A percentile compares a stretch with the other conserved stretches of the same genome.
Conservation (phyloP, 2,113 vertebrate species). For the Tupaia tana region DNA sequence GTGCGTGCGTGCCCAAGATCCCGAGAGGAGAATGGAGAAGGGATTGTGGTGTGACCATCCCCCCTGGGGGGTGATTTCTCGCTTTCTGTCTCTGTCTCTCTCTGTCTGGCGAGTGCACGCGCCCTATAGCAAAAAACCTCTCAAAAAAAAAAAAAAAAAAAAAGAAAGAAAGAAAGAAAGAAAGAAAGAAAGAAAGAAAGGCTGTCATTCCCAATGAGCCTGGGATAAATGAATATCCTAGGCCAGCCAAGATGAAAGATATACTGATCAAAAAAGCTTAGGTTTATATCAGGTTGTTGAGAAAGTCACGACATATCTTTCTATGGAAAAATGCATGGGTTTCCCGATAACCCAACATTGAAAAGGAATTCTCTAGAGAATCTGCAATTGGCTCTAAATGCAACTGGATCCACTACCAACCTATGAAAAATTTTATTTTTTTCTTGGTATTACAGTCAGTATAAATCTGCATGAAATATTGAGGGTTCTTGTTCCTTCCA, state of each 20-base stretch:
- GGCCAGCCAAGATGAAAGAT: background rate
- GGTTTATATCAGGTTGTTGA: background rate
- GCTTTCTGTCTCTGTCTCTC: too few species aligned
- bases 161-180: too few species aligned
- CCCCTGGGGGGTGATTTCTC: too few species aligned
- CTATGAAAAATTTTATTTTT: background rate
- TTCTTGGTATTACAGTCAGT: background rate
- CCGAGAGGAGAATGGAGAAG: too few species aligned
- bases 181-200: slow-evolving; percentile 22
- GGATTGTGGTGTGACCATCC: too few species aligned
- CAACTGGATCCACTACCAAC: background rate
- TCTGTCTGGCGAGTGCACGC: too few species aligned
- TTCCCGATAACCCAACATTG: too few species aligned
- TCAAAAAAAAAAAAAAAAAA: too few species aligned
- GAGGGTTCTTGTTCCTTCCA: background rate
- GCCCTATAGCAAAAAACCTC: too few species aligned
- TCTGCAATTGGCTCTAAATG: background rate
- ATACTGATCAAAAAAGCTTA: background rate
- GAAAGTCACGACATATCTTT: too few species aligned
- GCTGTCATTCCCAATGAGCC: background rate
- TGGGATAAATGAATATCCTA: background rate
- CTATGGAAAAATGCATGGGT: too few species aligned
- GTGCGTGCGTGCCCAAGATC: too few species aligned
- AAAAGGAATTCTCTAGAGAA: background rate
- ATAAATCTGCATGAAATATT: background rate